Conservation (phyloP, 2,888 invertebrate genomes). For the Xanthostigma xanthostigma region DNA sequence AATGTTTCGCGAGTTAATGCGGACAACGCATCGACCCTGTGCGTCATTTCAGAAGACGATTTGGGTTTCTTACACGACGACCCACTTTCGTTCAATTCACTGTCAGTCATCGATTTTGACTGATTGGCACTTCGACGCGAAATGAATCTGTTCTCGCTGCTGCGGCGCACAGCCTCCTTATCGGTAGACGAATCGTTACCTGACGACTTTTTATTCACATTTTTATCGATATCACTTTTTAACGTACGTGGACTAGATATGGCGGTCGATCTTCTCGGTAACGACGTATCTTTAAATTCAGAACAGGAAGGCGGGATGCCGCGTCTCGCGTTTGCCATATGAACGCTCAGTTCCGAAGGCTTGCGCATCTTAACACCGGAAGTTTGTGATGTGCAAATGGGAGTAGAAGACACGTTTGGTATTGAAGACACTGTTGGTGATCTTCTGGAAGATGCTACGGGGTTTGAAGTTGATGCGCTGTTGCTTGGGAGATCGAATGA, state of each 20-base stretch:
- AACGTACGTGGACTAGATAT: too few relatives aligned
- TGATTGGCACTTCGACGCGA: not conserved
- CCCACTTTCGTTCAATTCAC: not conserved
- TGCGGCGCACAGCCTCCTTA: not conserved
- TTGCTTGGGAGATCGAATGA: too few relatives aligned
- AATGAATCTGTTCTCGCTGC: too few relatives aligned
- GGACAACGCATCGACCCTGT: conserved; percentile 47
- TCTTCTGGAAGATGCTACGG: conserved; percentile 2
- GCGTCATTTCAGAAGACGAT: conserved; percentile 23
- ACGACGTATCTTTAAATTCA: too few relatives aligned
- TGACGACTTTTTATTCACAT: not conserved
- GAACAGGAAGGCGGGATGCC: conserved; percentile 14
- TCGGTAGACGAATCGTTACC: conserved; percentile 2
- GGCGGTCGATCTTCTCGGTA: too few relatives aligned
- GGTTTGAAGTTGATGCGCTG: not conserved
- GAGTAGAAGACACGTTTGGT: not conserved
- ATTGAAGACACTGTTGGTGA: conserved; percentile 6
- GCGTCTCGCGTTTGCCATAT: conserved; percentile 29
- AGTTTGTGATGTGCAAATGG: too few relatives aligned
- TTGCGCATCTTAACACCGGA: conserved; percentile 4
- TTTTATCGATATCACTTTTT: not conserved
- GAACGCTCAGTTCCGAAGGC: conserved; percentile 24
- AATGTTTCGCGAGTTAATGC: conserved; percentile 49
- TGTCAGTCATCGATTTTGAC: not conserved
- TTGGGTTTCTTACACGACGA: not conserved